Evolutionary conservation across 2,888 invertebrate species (phyloP).

Genomic region (Orthosia cruda): DNA sequence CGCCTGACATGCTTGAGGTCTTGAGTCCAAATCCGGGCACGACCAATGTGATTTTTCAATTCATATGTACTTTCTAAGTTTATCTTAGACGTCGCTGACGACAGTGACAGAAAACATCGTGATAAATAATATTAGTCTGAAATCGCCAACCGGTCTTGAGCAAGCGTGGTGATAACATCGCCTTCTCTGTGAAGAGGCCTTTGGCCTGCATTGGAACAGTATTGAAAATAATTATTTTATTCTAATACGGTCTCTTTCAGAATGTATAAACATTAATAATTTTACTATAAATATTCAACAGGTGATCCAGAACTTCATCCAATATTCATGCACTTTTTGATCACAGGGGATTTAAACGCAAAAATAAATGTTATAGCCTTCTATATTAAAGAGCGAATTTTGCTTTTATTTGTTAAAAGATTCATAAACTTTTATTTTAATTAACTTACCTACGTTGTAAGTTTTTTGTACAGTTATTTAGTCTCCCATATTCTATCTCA

Average conservation of each 20-base stretch:
- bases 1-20: not conserved
- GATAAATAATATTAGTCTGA: no score
- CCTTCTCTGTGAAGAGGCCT: no score
- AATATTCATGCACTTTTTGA: conserved; percentile 58
- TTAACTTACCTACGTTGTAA: not conserved
- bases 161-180: no score
- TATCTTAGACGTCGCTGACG: no score
- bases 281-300: conserved; percentile 48
- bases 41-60: no score
- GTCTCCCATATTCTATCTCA: no score
- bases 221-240: conserved; percentile 3
- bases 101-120: no score
- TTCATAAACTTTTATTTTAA: not conserved
- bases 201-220: conserved; percentile 3
- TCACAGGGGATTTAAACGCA: no score
- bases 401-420: not conserved
- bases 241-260: conserved; percentile 8
- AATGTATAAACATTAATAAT: conserved; percentile 31
- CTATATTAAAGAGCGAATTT: conserved; percentile 8
- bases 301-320: conserved; percentile 33
- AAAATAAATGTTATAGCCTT: no score
- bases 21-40: no score
- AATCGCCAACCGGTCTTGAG: no score
- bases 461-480: not conserved
- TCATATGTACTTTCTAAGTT: no score